Conservation (phyloP, 2,888 invertebrate species). For the Mystacides longicornis region DNA sequence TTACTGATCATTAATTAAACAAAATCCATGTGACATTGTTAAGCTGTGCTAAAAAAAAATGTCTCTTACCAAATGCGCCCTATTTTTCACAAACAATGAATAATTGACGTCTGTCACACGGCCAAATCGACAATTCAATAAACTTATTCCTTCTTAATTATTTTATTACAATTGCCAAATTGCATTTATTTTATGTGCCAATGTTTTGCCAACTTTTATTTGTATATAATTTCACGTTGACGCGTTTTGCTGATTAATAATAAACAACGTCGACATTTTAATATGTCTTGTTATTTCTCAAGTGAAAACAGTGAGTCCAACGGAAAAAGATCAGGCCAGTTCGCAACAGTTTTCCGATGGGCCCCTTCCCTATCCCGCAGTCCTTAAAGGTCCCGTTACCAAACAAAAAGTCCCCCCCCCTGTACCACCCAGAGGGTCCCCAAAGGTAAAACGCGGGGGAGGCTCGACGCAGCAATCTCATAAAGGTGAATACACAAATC, state of each 20-base stretch:
- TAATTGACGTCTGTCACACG: neutral
- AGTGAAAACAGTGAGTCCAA: slow-evolving; percentile 19
- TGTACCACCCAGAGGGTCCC: slow-evolving; percentile 78
- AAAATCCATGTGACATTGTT: slow-evolving; percentile 12
- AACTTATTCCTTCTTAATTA: neutral
- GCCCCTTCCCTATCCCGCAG: slow-evolving; percentile 62
- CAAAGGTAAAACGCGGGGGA: slow-evolving; percentile 54
- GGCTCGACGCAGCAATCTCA: slow-evolving; percentile 32
- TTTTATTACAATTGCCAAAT: neutral
- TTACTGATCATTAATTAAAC: neutral
- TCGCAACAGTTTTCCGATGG: slow-evolving; percentile 29
- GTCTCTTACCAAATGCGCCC: slow-evolving; percentile 14
- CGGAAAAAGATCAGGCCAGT: slow-evolving; percentile 16
- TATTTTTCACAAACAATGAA: neutral
- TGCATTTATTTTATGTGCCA: neutral
- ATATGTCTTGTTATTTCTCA: neutral
- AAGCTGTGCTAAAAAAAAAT: slow-evolving; percentile 23
- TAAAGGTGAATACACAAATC: slow-evolving; percentile 42
- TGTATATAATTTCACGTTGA: neutral
- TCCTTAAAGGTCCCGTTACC: slow-evolving; percentile 63
- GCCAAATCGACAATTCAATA: neutral
- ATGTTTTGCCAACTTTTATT: neutral
- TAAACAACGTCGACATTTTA: neutral
- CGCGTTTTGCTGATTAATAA: neutral
- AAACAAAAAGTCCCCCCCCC: slow-evolving; percentile 76